Base-by-base conservation (phyloP, 2,797 vertebrate genomes). In the Ptychadena robeensis region DNA sequence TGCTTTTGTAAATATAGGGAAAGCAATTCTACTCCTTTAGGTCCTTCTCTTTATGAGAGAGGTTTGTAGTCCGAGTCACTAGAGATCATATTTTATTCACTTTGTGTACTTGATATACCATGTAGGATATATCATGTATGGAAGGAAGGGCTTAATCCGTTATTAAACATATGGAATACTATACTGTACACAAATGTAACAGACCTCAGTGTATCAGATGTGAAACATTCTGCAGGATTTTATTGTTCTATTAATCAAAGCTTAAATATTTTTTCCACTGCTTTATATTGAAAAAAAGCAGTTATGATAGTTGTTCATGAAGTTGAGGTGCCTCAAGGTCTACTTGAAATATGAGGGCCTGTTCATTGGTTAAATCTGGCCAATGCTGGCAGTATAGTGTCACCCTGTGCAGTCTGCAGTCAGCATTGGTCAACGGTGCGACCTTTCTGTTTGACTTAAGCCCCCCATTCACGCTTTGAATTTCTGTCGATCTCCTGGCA, bases 61-160 rank as follows among this genome's bases (percentile, higher is more conserved):
- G 0, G 44, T 53, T 53, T 53, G 15, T 53, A 6, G 44, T 53
- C 59, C 40, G 64, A 30, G 9, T 25, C 22, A 11, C 34, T 53
- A 28, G 34, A 78, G 63, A 12, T 67, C 38, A n/a, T 40, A 31
- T 66, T 66, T 76, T 63, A 65, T 37, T 64, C 35, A 38, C 22
- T 76, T 35, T 27, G 28, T 37, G 37, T 32, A 44, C 73, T 65
- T 65, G 35, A 65, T 25, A 38, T 67, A 65, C 30, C 40, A 70
- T 80, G 48, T 71, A 63, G 30, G 28, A 78, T 34, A 66, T 53
- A 34, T 25, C 74, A 63, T 66, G 38, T 32, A 48, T 32, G 37
- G 73, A 65, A 35, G 38, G 10, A 75, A 76, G 73, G 38, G 61
- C 73, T n/a, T 44, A 63, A 44, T 77, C 63, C 32, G 18, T 53